These are phyloP conservation scores for Champsocephalus esox DNA, from an alignment of 2,797 vertebrate genomes.

Conservation along the genomic window DNA sequence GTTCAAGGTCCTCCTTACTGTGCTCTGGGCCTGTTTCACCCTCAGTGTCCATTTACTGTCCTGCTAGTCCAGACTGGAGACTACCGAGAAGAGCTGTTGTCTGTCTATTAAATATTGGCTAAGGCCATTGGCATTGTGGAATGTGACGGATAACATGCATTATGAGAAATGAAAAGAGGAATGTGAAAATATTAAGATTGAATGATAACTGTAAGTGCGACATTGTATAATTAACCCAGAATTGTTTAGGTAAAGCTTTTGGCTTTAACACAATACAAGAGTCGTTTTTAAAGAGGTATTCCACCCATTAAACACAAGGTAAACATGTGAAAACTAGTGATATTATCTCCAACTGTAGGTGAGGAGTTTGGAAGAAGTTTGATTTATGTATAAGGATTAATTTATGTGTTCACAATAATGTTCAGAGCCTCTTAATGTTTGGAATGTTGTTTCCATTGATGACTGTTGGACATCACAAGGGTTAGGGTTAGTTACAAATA, in stretches of 20 bases:
- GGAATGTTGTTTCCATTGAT: no score
- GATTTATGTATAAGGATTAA: no score
- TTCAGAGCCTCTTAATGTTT: no score
- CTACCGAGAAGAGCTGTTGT: slow-evolving; percentile 62
- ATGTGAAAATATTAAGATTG: slow-evolving; percentile 40
- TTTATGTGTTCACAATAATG: no score
- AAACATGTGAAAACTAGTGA: background rate
- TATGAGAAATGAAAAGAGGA: slow-evolving; percentile 22
- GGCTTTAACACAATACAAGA: background rate
- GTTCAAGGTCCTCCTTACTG: slow-evolving; percentile 75
- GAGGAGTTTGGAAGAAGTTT: background rate
- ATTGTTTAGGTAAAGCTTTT: background rate
- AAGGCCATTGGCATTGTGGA: slow-evolving; percentile 58
- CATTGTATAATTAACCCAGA: background rate
- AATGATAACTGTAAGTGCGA: slow-evolving; percentile 27
- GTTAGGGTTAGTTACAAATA: no score
- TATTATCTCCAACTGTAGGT: background rate
- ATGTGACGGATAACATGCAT: slow-evolving; percentile 37
- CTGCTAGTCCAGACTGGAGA: slow-evolving; percentile 63
- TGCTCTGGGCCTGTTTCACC: slow-evolving; percentile 57
- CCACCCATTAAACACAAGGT: background rate
- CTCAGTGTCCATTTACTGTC: slow-evolving; percentile 81
- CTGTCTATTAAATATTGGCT: slow-evolving; percentile 63
- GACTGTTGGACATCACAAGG: no score
- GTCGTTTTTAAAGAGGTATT: background rate